Base-by-base conservation (phyloP, 1,140 invertebrate species). In the Drosophila saltans region DNA sequence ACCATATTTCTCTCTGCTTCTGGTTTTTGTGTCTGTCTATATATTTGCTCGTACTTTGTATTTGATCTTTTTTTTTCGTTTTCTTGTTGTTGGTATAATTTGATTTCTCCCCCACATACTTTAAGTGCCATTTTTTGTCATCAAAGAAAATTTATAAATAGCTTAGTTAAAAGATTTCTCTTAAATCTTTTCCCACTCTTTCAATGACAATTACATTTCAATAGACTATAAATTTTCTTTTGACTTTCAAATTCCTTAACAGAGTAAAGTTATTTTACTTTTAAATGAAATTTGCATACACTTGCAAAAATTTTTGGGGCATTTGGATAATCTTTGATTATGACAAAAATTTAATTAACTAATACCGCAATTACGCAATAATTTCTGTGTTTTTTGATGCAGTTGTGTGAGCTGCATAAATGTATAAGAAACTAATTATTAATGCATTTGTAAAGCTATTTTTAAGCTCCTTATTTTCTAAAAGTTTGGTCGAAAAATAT, bases 131-230 rank as follows among this genome's bases (percentile, higher is more conserved):
- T 52, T 52, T 52, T 52, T 52, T 52, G 45, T 52, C 45, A 52
- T 52, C 45, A 52, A 52, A 52, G 45, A 52, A 52, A 52, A 52
- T 52, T 26, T 52, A 52, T 52, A 52, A 52, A 52, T 52, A 52
- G 45, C 45, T 52, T 52, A 52, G 45, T 52, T 52, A 52, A 52
- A 26, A 52, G 45, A 52, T 52, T 52, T 52, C 45, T 10, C 21
- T 52, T 52, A 52, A 52, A 52, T 52, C 45, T 52, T 52, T 52
- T 52, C 21, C n/a, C 24, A 10, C n/a, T 26, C 6, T 26, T 24
- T 52, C 45, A 52, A 52, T 52, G 45, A 52, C 45, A 52, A 52
- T 52, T 52, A 52, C 45, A 52, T 52, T 52, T 52, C 45, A 52
- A 52, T 52, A 52, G 45, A 26, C 45, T 26, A 52, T 52, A 52